Evolutionary conservation across 2,797 vertebrate genomes (phyloP).

Genomic region (Erethizon dorsatum): DNA sequence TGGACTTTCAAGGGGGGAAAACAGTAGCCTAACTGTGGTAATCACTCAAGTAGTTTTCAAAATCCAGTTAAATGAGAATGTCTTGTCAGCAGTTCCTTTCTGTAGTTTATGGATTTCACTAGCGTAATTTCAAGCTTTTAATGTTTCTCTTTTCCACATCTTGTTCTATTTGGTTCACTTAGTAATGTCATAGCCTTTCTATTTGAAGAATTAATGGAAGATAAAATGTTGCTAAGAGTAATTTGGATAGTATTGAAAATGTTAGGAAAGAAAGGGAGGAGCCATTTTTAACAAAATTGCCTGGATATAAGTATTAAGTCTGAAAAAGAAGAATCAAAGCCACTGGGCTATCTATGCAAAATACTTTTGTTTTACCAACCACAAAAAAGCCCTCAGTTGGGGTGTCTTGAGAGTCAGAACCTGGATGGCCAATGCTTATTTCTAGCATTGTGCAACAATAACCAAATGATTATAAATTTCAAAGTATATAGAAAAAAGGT

Average conservation of each 20-base stretch:
- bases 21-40: background rate
- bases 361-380: conserved; percentile 28
- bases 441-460: background rate
- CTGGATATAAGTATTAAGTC: conserved; percentile 17
- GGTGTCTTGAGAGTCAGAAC: conserved; percentile 48
- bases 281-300: conserved; percentile 49
- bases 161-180: conserved; percentile 48
- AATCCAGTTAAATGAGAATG: conserved; percentile 50
- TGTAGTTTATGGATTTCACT: conserved; percentile 13
- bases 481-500: conserved; percentile 28
- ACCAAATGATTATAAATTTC: conserved; percentile 48
- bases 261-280: conserved; percentile 44
- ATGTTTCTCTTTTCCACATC: background rate
- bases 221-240: conserved; percentile 68
- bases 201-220: conserved; percentile 55
- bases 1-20: background rate
- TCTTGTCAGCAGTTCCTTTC: conserved; percentile 53
- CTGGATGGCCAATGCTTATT: background rate
- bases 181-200: conserved; percentile 39
- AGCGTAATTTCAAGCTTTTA: conserved; percentile 31
- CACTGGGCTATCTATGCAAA: background rate
- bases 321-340: conserved; percentile 37
- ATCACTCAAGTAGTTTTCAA: conserved; percentile 1
- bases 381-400: background rate
- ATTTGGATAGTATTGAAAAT: conserved; percentile 51